A percentile compares a stretch with the other conserved stretches of the same genome.
Conservation (phyloP, 2,113 vertebrate genomes). For the Glaucomys volans region DNA sequence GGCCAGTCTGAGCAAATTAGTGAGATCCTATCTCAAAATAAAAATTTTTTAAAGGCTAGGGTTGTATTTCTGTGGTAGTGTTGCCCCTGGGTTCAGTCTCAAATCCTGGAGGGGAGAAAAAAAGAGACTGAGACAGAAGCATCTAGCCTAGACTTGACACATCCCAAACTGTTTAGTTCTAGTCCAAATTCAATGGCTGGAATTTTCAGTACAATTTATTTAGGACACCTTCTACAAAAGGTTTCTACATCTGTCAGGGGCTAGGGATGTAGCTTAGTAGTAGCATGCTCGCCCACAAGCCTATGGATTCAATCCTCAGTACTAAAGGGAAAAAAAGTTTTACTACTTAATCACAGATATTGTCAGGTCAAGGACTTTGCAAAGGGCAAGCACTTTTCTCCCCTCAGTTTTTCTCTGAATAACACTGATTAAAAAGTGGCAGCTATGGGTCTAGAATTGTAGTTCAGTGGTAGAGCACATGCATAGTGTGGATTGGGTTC, state of each 20-base stretch:
- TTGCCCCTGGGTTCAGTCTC: not conserved
- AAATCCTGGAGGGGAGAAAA: rapidly evolving
- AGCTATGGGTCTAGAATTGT: not conserved
- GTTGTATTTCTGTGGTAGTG: not conserved
- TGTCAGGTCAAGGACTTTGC: not conserved
- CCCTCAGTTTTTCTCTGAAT: not conserved
- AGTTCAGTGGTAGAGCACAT: not conserved
- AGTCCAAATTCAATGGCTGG: not conserved
- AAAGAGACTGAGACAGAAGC: not conserved
- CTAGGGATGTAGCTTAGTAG: not conserved
- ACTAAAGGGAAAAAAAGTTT: not conserved
- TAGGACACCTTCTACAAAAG: not conserved
- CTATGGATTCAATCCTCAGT: not conserved
- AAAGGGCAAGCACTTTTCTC: not conserved
- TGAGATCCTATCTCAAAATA: not conserved
- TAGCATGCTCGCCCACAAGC: not conserved
- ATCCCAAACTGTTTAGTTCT: not conserved
- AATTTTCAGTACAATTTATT: not conserved
- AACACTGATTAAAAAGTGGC: not conserved
- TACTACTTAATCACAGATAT: not conserved
- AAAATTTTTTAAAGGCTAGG: not conserved
- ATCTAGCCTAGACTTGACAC: not conserved
- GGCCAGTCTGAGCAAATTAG: not conserved
- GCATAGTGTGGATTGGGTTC: not conserved
- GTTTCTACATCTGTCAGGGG: not conserved